Percentiles rank a stretch among this genome's conserved stretches.
phyloP scores from a whole-genome alignment of 2,888 invertebrate species.

The Lochmaea crataegi region DNA sequence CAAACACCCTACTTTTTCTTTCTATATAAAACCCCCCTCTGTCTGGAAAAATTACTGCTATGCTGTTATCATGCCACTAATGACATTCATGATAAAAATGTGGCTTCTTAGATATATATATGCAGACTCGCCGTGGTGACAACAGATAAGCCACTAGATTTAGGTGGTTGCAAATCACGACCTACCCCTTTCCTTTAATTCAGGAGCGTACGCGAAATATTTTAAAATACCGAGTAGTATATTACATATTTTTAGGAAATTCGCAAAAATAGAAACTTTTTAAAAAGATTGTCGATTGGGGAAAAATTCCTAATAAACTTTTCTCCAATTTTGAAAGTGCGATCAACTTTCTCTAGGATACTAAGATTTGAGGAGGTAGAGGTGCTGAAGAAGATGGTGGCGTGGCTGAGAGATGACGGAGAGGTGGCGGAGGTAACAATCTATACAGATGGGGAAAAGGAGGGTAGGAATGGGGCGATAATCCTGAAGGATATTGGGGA shows the following conservation, averaged over 20 bases:
- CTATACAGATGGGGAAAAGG: too few relatives aligned
- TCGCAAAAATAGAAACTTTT: too few relatives aligned
- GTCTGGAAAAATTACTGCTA: slow-evolving; percentile 1
- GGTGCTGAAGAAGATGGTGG: too few relatives aligned
- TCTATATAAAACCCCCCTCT: slow-evolving; percentile 7
- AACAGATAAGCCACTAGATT: slow-evolving; percentile 50
- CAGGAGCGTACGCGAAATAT: background rate
- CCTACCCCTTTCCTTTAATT: slow-evolving; percentile 1
- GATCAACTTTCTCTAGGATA: too few relatives aligned
- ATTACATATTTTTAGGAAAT: background rate
- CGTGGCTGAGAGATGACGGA: too few relatives aligned
- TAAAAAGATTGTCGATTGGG: too few relatives aligned
- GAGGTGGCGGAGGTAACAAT: too few relatives aligned
- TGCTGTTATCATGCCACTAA: slow-evolving; percentile 14
- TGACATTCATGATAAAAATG: slow-evolving; percentile 28
- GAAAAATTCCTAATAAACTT: too few relatives aligned
- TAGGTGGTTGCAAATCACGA: slow-evolving; percentile 36
- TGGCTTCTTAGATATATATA: slow-evolving; percentile 39
- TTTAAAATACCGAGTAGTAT: background rate
- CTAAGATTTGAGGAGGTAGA: too few relatives aligned
- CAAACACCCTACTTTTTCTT: slow-evolving; percentile 10
- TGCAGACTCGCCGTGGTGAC: slow-evolving; percentile 48
- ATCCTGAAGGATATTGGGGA: too few relatives aligned
- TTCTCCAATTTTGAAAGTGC: too few relatives aligned
- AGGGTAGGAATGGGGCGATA: too few relatives aligned